Percentiles rank a stretch among this genome's conserved stretches.
Evolutionary conservation across 2,113 vertebrate genomes (phyloP).

Genomic region (pig (Sus scrofa)): T2T-Sscrofa CM000826.6:25961001-25961500

Average conservation of each 20-base stretch:
- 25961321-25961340: not conserved
- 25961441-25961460: not conserved
- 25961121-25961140: constrained; percentile 49
- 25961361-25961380: not conserved
- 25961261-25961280: not conserved
- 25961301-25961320: constrained; percentile 12
- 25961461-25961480: not conserved
- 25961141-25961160: constrained; percentile 57
- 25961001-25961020: constrained; percentile 58
- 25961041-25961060: not conserved
- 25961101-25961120: not conserved
- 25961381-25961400: not conserved
- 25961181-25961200: constrained; percentile 51
- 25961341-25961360: not conserved
- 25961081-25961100: constrained; percentile 42
- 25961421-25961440: not conserved
- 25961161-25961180: constrained; percentile 67
- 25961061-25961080: not conserved
- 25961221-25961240: constrained; percentile 1
- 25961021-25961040: constrained; percentile 46
- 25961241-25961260: not conserved
- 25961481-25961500: not conserved
- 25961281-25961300: not conserved
- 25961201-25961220: not conserved
- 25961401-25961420: not conserved